phyloP scores from a whole-genome alignment of 1,140 invertebrate species.

The Triops cancriformis region DNA sequence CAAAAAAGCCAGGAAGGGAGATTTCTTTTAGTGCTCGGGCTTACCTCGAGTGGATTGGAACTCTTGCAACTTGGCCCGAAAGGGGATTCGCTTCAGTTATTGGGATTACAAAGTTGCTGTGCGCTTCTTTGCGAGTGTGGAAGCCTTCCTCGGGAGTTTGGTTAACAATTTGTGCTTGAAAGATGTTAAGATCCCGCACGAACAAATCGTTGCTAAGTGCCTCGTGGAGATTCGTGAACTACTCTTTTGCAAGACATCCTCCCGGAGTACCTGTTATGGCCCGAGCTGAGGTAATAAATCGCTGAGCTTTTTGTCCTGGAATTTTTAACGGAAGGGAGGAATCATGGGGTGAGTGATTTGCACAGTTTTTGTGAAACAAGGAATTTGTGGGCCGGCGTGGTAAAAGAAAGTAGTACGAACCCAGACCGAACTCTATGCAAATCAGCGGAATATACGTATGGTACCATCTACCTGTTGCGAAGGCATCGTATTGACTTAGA shows the following conservation, averaged over 20 bases:
- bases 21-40: not conserved
- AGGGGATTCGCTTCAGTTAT: not conserved
- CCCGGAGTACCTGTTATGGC: not conserved
- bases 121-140: no score
- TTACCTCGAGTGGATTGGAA: not conserved
- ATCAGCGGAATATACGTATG: not conserved
- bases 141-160: not conserved
- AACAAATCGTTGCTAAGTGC: not conserved
- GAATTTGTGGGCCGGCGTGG: not conserved
- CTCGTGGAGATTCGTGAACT: conserved; percentile 13
- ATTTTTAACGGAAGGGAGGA: not conserved
- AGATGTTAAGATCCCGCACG: not conserved
- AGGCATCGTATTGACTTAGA: not conserved
- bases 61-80: not conserved
- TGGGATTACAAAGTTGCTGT: no score
- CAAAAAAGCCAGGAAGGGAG: not conserved
- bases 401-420: not conserved
- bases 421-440: not conserved
- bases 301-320: not conserved
- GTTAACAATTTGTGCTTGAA: not conserved
- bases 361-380: not conserved
- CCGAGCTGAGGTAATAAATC: not conserved
- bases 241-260: not conserved
- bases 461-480: not conserved
- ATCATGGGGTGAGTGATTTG: no score